Evolutionary conservation across 37 sponge, comb jelly and placozoan genomes (phyloP).

Genomic region (Ianthella basta): DNA sequence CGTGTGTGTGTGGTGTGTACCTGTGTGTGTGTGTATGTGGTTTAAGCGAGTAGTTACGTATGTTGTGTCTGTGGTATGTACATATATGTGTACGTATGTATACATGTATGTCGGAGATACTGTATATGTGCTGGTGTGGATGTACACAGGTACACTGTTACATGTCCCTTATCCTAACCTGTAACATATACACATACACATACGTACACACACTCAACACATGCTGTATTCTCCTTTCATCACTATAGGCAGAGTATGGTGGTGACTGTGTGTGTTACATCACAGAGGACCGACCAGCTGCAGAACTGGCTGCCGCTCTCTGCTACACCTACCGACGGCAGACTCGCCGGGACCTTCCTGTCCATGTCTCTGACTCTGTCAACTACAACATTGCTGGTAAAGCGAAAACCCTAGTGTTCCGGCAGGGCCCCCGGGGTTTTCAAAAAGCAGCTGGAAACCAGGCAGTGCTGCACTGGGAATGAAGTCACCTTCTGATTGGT

Average conservation of each 20-base stretch:
- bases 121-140: not conserved
- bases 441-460: not conserved
- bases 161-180: no score
- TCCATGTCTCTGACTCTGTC: constrained; percentile 25
- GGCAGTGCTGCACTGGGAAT: constrained; percentile 16
- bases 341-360: constrained; percentile 43
- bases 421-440: not conserved
- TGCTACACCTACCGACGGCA: constrained; percentile 47
- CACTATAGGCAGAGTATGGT: constrained; percentile 40
- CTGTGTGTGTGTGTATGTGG: constrained; percentile 9
- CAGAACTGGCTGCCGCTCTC: constrained; percentile 61
- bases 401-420: constrained; percentile 12
- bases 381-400: constrained; percentile 13
- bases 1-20: no score
- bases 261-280: constrained; percentile 71
- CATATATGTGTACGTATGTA: constrained; percentile 11
- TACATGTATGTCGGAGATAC: no score
- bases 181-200: not conserved
- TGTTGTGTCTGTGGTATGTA: no score
- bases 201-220: not conserved
- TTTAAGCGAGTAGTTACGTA: not conserved
- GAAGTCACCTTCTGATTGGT: no score
- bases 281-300: constrained; percentile 48
- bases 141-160: no score
- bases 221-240: not conserved